These are phyloP conservation scores for Picathartes gymnocephalus DNA, from an alignment of 2,113 vertebrate genomes.

Conservation along the genomic window DNA sequence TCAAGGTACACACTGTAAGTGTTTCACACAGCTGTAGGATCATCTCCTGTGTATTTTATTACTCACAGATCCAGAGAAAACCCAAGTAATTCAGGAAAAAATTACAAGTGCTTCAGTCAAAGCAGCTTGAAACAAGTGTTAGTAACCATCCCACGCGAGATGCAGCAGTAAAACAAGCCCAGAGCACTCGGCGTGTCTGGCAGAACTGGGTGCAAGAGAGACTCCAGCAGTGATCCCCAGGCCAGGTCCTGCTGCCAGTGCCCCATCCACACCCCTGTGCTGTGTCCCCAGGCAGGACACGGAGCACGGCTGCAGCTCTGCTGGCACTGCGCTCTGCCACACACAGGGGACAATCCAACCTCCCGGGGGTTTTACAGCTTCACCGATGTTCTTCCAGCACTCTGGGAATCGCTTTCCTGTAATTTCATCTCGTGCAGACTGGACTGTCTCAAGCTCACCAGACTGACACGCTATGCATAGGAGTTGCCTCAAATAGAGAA, in stretches of 20 bases:
- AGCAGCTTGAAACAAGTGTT: not conserved
- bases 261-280: not conserved
- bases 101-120: not conserved
- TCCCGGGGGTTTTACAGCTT: not conserved
- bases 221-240: not conserved
- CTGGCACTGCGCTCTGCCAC: not conserved
- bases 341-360: constrained; percentile 22
- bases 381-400: not conserved
- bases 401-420: not conserved
- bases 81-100: not conserved
- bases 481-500: not conserved
- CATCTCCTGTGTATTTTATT: not conserved
- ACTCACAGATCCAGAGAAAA: not conserved
- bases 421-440: not conserved
- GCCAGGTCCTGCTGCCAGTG: not conserved
- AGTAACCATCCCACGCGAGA: not conserved
- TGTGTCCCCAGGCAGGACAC: not conserved
- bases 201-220: not conserved
- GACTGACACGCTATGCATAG: not conserved
- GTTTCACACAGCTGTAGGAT: not conserved
- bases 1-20: not conserved
- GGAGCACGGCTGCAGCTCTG: not conserved
- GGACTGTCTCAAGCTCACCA: not conserved
- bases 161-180: not conserved
- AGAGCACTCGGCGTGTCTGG: not conserved